phyloP scores from a whole-genome alignment of 2,113 vertebrate species.

The Daboia siamensis region DNA sequence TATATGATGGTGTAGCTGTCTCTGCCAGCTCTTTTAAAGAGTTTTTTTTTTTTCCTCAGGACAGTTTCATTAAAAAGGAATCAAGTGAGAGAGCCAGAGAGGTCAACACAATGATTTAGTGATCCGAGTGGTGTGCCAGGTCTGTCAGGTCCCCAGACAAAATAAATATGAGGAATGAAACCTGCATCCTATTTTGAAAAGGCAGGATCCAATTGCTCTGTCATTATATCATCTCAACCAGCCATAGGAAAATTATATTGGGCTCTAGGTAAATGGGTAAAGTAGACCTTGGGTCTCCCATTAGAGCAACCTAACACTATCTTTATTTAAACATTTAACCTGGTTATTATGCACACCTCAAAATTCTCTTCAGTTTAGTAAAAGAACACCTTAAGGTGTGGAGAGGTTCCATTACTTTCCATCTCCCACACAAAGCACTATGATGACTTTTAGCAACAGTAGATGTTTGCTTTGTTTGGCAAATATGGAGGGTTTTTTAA shows the following conservation, averaged over 20 bases:
- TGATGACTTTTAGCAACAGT: background rate
- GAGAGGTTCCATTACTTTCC: background rate
- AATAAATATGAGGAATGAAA: slow-evolving; percentile 30
- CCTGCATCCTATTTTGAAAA: slow-evolving; percentile 1
- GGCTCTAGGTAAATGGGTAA: slow-evolving; percentile 3
- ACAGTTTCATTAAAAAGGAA: slow-evolving; percentile 44
- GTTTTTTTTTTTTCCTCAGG: slow-evolving; percentile 6
- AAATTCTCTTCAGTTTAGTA: background rate
- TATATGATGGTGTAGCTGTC: background rate
- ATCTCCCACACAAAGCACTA: background rate
- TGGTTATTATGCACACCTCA: background rate
- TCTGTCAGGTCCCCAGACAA: slow-evolving; percentile 21
- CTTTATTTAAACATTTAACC: background rate
- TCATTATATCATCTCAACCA: slow-evolving; percentile 5
- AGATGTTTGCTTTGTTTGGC: background rate
- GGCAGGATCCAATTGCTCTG: slow-evolving; percentile 13
- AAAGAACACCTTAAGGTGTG: background rate
- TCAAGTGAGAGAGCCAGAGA: slow-evolving; percentile 22
- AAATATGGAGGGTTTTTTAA: background rate
- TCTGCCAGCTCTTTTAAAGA: slow-evolving; percentile 11
- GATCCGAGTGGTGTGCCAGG: slow-evolving; percentile 35
- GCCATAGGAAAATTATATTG: slow-evolving; percentile 12
- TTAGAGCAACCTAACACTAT: background rate
- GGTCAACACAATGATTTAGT: slow-evolving; percentile 32
- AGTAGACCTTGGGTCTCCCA: background rate